Conservation (phyloP, 2,113 vertebrate genomes). For the Macrotis lagotis region DNA sequence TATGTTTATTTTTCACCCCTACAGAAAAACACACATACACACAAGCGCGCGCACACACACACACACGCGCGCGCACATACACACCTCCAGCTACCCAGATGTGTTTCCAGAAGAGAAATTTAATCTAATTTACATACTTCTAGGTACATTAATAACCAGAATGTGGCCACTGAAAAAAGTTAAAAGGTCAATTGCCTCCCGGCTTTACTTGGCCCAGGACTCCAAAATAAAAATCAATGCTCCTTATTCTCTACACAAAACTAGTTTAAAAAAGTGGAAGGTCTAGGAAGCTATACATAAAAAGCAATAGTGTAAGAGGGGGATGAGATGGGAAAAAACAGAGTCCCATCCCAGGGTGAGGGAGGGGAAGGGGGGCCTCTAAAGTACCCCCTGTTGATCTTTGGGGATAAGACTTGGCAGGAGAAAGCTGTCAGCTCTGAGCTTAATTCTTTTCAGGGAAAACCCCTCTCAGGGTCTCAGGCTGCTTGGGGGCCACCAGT, state of each 20-base stretch:
- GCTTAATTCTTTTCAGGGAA: conserved; percentile 63
- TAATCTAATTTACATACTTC: conserved; percentile 85
- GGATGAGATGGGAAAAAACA: conserved; percentile 26
- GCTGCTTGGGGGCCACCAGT: conserved; percentile 46
- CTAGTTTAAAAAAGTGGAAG: conserved; percentile 82
- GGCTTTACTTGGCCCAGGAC: conserved; percentile 74
- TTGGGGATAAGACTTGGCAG: conserved; percentile 67
- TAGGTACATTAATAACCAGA: conserved; percentile 82
- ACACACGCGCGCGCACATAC: conserved; percentile 60
- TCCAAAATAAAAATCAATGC: conserved; percentile 82
- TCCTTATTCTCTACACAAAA: conserved; percentile 83
- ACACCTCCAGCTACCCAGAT: conserved; percentile 66
- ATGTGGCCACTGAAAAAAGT: conserved; percentile 81
- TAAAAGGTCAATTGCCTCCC: conserved; percentile 82
- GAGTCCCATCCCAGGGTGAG: conserved; percentile 40
- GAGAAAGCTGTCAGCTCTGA: conserved; percentile 77
- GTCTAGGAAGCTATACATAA: conserved; percentile 79
- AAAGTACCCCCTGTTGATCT: conserved; percentile 63
- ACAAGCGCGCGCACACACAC: background rate
- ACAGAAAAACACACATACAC: background rate
- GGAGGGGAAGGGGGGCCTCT: conserved; percentile 33
- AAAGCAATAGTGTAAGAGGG: conserved; percentile 74
- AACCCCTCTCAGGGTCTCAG: conserved; percentile 39
- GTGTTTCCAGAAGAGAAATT: conserved; percentile 84
- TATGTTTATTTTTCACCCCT: background rate